Percentiles rank a stretch among this genome's conserved stretches.
phyloP scores from a whole-genome alignment of 2,888 invertebrate species.

The Stomorhina lunata region DNA sequence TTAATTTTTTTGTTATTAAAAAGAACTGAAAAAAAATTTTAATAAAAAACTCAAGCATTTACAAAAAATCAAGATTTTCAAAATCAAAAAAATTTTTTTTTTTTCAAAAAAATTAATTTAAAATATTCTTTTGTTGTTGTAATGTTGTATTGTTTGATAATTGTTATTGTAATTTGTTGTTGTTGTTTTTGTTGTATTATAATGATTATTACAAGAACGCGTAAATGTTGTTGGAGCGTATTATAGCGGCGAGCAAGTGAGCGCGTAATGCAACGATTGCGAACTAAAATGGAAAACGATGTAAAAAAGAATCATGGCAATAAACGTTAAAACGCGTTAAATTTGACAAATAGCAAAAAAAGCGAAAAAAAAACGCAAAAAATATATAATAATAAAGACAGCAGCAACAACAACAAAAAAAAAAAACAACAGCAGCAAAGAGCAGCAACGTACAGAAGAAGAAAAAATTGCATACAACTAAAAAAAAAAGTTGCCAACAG shows the following conservation, averaged over 20 bases:
- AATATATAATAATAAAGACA: slow-evolving; percentile 28
- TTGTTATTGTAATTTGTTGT: slow-evolving; percentile 21
- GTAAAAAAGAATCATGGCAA: slow-evolving; percentile 67
- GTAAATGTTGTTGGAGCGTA: slow-evolving; percentile 65
- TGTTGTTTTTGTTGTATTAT: slow-evolving; percentile 19
- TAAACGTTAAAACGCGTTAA: slow-evolving; percentile 67
- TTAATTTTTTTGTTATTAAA: too few relatives aligned
- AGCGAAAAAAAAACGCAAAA: slow-evolving; percentile 41
- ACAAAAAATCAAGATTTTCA: slow-evolving; percentile 29
- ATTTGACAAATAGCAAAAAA: slow-evolving; percentile 66
- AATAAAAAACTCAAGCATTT: slow-evolving; percentile 50
- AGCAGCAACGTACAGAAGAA: slow-evolving; percentile 25
- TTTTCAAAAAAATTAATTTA: slow-evolving; percentile 20
- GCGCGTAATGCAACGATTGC: slow-evolving; percentile 66
- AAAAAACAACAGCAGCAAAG: slow-evolving; percentile 23
- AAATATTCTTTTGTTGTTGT: slow-evolving; percentile 28
- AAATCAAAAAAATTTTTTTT: slow-evolving; percentile 6
- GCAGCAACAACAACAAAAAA: slow-evolving; percentile 44
- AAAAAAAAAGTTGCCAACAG: slow-evolving; percentile 57
- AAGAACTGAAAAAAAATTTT: background rate
- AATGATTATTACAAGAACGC: slow-evolving; percentile 66
- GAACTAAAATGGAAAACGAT: slow-evolving; percentile 67
- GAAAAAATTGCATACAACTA: slow-evolving; percentile 30
- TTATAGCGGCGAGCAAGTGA: slow-evolving; percentile 66
- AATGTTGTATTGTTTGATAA: background rate